Base-by-base conservation (phyloP, 2,113 vertebrate genomes). In the Elanus axillaris region DNA sequence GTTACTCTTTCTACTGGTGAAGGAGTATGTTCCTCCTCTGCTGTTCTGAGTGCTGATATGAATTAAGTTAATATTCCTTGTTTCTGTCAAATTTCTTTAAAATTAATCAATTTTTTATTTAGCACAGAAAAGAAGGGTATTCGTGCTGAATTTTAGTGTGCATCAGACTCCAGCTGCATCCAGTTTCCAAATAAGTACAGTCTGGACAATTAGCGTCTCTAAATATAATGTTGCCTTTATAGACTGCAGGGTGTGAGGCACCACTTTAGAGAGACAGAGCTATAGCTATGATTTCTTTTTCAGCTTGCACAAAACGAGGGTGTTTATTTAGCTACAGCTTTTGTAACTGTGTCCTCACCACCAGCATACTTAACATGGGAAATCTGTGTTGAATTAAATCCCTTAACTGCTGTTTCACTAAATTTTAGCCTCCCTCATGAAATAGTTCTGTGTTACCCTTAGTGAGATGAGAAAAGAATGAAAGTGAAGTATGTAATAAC, bases 261-360 rank as follows among this genome's bases (percentile, higher is more conserved):
- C 6, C 2, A 1, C 38, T 64, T 88, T 36, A 84, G 21, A 85
- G 25, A 77, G 20, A 45, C 34, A 79, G 12, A 89, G 4, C 13
- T 58, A 23, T 23, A 75, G 34, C 53, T 82, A 9, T 73, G n/a
- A 23, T 64, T 85, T 76, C 10, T 81, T 94, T 66, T 81, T 38
- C 29, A 62, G 23, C 4, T 90, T 90, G 38, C 27, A 66, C 19
- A 69, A 31, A 66, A 58, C 0, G 1, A 71, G 32, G 8, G 5
- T 62, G 18, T 32, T 85, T 90, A 38, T 79, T 52, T 88, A 88
- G n/a, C 26, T 71, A 34, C 21, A 66, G 17, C 9, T 85, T 91
- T 55, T 43, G 16, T 82, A 82, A 62, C 15, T 86, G 16, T 0
- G 0, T 63, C 16, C 2, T 10, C 4, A 3, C 78, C 34, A 56